These are phyloP conservation scores for Enoplosus armatus DNA, from an alignment of 2,797 vertebrate species.

Conservation along the genomic window DNA sequence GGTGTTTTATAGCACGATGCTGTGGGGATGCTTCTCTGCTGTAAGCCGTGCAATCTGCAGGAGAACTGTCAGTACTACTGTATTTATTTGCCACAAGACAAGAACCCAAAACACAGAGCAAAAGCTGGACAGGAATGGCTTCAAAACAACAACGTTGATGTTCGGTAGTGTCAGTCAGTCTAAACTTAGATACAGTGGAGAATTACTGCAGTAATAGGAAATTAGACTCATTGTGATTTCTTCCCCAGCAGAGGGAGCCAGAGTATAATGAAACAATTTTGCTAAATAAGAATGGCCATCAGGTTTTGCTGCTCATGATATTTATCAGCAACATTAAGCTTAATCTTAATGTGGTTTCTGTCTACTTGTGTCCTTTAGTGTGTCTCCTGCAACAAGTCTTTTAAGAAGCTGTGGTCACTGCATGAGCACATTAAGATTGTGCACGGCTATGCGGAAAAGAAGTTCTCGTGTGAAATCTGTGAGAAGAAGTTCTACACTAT, in stretches of 20 bases:
- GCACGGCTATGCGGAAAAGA: conserved; percentile 98
- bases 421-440: conserved; percentile 99
- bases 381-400: conserved; percentile 97
- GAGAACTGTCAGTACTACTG: neutral
- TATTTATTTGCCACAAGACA: neutral
- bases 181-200: neutral
- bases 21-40: neutral
- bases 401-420: conserved; percentile 99
- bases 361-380: conserved; percentile 84
- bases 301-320: neutral
- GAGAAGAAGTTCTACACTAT: conserved; percentile 99
- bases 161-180: neutral
- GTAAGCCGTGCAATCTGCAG: neutral
- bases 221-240: neutral
- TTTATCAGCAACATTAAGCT: neutral
- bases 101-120: neutral
- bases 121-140: neutral
- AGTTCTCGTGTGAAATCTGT: conserved; percentile 98
- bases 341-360: neutral
- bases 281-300: neutral
- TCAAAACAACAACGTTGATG: neutral
- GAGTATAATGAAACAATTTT: conserved; percentile 19
- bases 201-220: neutral
- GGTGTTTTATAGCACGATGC: neutral
- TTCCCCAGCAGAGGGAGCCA: conserved; percentile 78